A percentile compares a stretch with the other conserved stretches of the same genome.
phyloP scores from a whole-genome alignment of 2,113 vertebrate species.

The Pagrus major region DNA sequence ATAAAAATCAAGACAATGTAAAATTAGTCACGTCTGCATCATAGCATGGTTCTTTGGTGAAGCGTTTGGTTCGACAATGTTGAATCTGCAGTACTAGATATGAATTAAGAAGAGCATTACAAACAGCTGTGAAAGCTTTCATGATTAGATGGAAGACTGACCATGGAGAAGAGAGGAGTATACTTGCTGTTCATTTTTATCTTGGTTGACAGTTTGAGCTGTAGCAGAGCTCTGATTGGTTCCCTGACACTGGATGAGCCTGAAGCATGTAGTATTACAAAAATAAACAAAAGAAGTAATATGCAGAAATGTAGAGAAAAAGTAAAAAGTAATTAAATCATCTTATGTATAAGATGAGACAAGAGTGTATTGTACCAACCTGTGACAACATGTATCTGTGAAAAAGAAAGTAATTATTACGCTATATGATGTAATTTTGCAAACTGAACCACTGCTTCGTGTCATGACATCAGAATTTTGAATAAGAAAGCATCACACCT shows the following conservation, averaged over 20 bases:
- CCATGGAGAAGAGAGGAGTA: conserved; percentile 8
- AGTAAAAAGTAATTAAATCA: background rate
- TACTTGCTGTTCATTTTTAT: background rate
- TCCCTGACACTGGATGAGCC: background rate
- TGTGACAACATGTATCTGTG: background rate
- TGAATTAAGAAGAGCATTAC: too few relatives aligned
- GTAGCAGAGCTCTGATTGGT: background rate
- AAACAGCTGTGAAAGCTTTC: too few relatives aligned
- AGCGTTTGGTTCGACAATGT: background rate
- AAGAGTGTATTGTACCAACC: background rate
- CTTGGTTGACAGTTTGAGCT: background rate
- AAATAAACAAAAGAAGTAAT: background rate
- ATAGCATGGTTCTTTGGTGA: background rate
- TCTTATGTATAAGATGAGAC: background rate
- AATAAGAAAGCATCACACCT: conserved; percentile 4
- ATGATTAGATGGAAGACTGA: background rate
- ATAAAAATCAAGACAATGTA: background rate
- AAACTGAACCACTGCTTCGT: background rate
- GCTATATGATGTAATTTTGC: background rate
- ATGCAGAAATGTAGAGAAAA: background rate
- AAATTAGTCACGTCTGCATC: background rate
- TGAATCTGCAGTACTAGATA: background rate
- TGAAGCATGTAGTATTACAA: background rate
- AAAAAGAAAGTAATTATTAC: background rate
- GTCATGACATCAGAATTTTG: background rate